Evolutionary conservation across 2,797 vertebrate genomes (phyloP), one percentile per base, ranked within the genome.

Genomic region (Sebastes minor): DNA sequence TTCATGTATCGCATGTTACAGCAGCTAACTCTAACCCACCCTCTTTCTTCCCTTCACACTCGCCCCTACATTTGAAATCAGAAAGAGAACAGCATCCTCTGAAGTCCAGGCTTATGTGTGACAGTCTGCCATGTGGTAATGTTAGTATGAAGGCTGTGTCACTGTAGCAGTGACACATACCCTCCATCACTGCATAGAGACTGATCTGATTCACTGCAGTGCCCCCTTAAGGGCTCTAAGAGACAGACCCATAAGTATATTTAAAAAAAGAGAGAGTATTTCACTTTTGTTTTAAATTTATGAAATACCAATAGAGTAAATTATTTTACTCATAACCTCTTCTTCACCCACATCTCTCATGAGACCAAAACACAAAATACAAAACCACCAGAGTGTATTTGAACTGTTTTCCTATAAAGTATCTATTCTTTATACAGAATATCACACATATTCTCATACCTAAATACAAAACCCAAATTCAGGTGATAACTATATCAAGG

Each of bases 1-100:
- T 61, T 16, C 32, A 46, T 72, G 49, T 68, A 14, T 64, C 62
- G 32, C 38, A 59, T 80, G 69, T 28, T 64, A 20, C 28, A 81
- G 70, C 65, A 64, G 70, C 18, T 46, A 46, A 56, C 30, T 8
- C 59, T 53, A 35, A 52, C 18, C 22, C 4, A 23, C 18, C 23
- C 6, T 27, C 13, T 11, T 52, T 66, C 64, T 20, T 46, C 20
- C 22, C 14, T 18, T 22, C n/a, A 68, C 12, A 27, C 23, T 12
- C 20, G 2, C 20, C 5, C 7, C 33, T 25, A 22, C 64, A 22
- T 56, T 49, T 64, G 7, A 52, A 49, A 72, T 38, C 25, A 78
- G 32, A 76, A 49, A 56, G 49, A 74, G 16, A 46, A 7, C 12
- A 27, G 33, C 14, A 28, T 68, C 70, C 8, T 78, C 56, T 73